phyloP scores from a whole-genome alignment of 2,113 vertebrate genomes.

The Brachirus orientalis region DNA sequence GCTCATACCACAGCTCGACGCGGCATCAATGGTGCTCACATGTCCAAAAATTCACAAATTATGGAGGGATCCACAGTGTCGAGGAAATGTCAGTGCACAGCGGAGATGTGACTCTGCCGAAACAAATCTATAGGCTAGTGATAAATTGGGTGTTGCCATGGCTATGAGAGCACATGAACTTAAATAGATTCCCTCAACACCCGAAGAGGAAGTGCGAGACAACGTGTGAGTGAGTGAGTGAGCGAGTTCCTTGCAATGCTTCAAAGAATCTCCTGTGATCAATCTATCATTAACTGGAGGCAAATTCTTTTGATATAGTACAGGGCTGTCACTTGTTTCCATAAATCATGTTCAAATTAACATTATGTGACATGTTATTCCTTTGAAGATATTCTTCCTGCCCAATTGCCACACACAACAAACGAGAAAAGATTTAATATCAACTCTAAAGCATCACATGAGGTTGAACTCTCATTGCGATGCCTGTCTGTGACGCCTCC shows the following conservation, averaged over 20 bases:
- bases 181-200: slow-evolving; percentile 62
- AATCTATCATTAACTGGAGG: slow-evolving; percentile 48
- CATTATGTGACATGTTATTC: too few relatives aligned
- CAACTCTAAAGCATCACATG: too few relatives aligned
- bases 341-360: too few relatives aligned
- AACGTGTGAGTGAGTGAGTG: slow-evolving; percentile 19
- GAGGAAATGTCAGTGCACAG: slow-evolving; percentile 1
- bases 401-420: too few relatives aligned
- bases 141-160: slow-evolving; percentile 40
- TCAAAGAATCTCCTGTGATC: slow-evolving; percentile 38
- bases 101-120: slow-evolving; percentile 15
- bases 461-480: too few relatives aligned
- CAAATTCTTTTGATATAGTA: slow-evolving; percentile 34
- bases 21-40: background rate
- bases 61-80: slow-evolving; percentile 1
- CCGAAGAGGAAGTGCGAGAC: slow-evolving; percentile 37
- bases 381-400: too few relatives aligned
- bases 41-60: slow-evolving; percentile 37
- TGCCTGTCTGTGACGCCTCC: too few relatives aligned
- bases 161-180: slow-evolving; percentile 28
- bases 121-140: slow-evolving; percentile 1
- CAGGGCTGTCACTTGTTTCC: background rate
- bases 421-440: too few relatives aligned
- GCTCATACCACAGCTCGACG: background rate
- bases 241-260: slow-evolving; percentile 41